Evolutionary conservation across 2,888 invertebrate genomes (phyloP).

Genomic region (Ophion slaviceki): DNA sequence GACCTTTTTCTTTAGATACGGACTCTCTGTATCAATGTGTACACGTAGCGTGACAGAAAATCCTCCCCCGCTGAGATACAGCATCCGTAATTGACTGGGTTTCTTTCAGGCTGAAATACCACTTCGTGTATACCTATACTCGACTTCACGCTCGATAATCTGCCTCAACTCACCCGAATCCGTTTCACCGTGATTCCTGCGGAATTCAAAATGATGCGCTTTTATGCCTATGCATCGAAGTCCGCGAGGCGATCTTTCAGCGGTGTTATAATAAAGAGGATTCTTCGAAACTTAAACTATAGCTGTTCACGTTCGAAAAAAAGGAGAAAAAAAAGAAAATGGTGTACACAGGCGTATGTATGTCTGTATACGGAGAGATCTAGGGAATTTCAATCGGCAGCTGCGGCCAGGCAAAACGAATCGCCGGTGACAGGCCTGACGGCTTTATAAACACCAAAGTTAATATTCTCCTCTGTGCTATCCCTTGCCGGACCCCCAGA

Average conservation of each 20-base stretch:
- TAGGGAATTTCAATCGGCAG: constrained; percentile 36
- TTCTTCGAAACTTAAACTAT: constrained; percentile 46
- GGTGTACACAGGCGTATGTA: neutral
- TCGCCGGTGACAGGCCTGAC: constrained; percentile 56
- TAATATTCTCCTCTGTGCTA: constrained; percentile 10
- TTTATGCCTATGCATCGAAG: constrained; percentile 9
- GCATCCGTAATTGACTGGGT: constrained; percentile 44
- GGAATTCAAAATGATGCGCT: constrained; percentile 29
- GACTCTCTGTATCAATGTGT: neutral
- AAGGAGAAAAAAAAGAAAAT: neutral
- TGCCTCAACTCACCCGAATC: constrained; percentile 51
- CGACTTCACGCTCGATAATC: constrained; percentile 62
- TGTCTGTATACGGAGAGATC: constrained; percentile 1
- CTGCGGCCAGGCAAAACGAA: constrained; percentile 53
- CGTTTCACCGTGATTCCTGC: constrained; percentile 55
- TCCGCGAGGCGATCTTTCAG: constrained; percentile 17
- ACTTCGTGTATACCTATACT: constrained; percentile 30
- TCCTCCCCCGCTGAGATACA: constrained; percentile 52
- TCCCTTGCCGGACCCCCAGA: constrained; percentile 6
- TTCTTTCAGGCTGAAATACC: constrained; percentile 18
- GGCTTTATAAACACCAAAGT: constrained; percentile 59
- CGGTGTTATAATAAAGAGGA: constrained; percentile 43
- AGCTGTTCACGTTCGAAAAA: constrained; percentile 9
- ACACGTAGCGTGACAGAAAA: constrained; percentile 51
- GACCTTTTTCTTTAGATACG: constrained; percentile 40